Evolutionary conservation across 2,888 invertebrate genomes (phyloP).

Genomic region (Scaptomyza polygonia): DNA sequence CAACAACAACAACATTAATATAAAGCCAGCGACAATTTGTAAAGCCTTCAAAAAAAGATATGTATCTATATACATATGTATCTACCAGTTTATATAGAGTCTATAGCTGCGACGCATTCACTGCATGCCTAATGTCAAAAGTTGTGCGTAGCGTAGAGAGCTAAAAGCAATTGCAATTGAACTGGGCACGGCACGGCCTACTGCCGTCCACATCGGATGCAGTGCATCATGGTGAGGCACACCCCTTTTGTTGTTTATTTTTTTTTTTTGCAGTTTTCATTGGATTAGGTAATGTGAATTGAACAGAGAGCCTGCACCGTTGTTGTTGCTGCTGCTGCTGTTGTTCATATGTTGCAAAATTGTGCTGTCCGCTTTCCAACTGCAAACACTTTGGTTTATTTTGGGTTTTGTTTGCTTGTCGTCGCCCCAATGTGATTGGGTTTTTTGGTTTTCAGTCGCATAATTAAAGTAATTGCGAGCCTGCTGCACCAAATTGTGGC

Average conservation of each 20-base stretch:
- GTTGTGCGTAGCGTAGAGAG: conserved; percentile 46
- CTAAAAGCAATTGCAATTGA: conserved; percentile 6
- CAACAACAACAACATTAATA: conserved; percentile 5
- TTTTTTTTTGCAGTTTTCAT: conserved; percentile 1
- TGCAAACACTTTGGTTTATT: conserved; percentile 18
- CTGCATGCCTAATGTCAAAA: conserved; percentile 33
- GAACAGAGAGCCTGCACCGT: conserved; percentile 24
- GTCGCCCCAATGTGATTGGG: conserved; percentile 50
- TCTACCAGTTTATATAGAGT: conserved; percentile 29
- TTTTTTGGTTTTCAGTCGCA: conserved; percentile 67
- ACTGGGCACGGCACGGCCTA: conserved; percentile 24
- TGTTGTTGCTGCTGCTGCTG: conserved; percentile 5
- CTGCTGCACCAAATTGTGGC: conserved; percentile 68
- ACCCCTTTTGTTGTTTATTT: conserved; percentile 49
- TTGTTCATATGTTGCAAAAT: conserved; percentile 27
- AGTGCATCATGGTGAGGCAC: conserved; percentile 68
- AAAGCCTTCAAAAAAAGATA: conserved; percentile 34
- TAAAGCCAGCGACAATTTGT: conserved; percentile 61
- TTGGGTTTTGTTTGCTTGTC: conserved; percentile 48
- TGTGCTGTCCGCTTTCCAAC: conserved; percentile 24
- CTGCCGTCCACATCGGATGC: conserved; percentile 58
- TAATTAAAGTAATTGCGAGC: conserved; percentile 76
- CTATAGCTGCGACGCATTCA: conserved; percentile 41
- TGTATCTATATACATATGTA: conserved; percentile 28
- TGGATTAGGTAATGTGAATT: conserved; percentile 59